A percentile compares a stretch with the other conserved stretches of the same genome.
These are phyloP conservation scores for Crocidura indochinensis DNA, from an alignment of 2,797 vertebrate species.

Conservation along the genomic window DNA sequence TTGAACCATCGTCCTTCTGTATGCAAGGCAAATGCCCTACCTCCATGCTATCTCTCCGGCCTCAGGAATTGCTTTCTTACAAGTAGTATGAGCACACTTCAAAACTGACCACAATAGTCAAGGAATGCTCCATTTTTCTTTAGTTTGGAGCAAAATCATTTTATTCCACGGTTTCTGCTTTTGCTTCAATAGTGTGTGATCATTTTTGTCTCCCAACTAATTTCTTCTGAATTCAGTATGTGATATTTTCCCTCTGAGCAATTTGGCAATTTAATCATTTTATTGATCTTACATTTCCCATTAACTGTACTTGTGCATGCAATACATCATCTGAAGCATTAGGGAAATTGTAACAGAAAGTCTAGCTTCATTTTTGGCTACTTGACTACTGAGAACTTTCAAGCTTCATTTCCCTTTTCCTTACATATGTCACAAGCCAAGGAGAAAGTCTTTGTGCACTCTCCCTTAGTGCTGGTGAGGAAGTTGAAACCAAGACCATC, in stretches of 20 bases:
- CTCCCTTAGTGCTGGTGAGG: background rate
- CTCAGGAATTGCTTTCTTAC: conserved; percentile 17
- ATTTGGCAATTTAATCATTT: conserved; percentile 69
- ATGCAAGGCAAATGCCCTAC: no score
- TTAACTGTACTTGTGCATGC: conserved; percentile 57
- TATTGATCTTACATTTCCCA: conserved; percentile 62
- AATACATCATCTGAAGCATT: conserved; percentile 57
- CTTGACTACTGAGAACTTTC: conserved; percentile 47
- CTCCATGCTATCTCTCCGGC: no score
- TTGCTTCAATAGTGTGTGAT: conserved; percentile 47
- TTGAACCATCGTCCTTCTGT: no score
- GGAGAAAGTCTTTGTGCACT: background rate
- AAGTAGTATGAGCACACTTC: background rate
- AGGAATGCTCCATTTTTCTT: conserved; percentile 51
- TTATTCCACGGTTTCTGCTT: conserved; percentile 58
- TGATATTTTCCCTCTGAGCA: conserved; percentile 68
- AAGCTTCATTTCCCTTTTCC: conserved; percentile 1
- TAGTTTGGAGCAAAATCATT: conserved; percentile 34
- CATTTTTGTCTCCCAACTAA: conserved; percentile 67
- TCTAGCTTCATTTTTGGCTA: conserved; percentile 31
- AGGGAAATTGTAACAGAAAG: conserved; percentile 46
- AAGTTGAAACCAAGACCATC: conserved; percentile 48
- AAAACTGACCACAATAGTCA: background rate
- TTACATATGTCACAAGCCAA: background rate
- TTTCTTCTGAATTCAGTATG: conserved; percentile 63